These are phyloP conservation scores for Noctilio leporinus DNA, from an alignment of 2,113 vertebrate genomes.

Conservation along the genomic window DNA sequence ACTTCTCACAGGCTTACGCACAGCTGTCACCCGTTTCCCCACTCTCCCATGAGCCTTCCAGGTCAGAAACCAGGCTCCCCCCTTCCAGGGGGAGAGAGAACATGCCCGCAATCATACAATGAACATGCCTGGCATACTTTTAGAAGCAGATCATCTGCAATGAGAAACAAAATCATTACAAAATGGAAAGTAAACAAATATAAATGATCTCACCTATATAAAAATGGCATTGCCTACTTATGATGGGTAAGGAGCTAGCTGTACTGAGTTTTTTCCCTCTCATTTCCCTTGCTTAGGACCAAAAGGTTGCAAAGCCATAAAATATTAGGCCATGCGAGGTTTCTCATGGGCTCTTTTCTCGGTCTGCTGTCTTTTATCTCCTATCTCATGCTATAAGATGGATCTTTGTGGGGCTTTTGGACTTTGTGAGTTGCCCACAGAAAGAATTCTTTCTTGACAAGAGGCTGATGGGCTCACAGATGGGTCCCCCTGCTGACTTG, in stretches of 20 bases:
- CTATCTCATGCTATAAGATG: not conserved
- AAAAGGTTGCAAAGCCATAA: not conserved
- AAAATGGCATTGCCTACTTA: not conserved
- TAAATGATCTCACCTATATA: not conserved
- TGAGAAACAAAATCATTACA: not conserved
- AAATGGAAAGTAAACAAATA: not conserved
- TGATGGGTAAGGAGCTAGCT: not conserved
- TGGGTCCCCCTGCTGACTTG: not conserved
- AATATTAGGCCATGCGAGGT: not conserved
- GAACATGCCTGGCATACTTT: not conserved
- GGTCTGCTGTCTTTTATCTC: not conserved
- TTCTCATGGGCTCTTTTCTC: not conserved
- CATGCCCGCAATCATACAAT: not conserved
- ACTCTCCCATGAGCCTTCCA: not conserved
- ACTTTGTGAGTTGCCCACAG: not conserved
- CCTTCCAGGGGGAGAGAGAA: not conserved
- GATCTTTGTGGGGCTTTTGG: not conserved
- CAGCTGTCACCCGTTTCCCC: not conserved
- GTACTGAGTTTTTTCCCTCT: not conserved
- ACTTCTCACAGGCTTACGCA: not conserved
- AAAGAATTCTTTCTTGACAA: not conserved
- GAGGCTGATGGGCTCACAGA: not conserved
- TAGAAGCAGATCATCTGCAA: not conserved
- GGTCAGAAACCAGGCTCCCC: not conserved
- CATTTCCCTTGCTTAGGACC: not conserved